phyloP scores from a whole-genome alignment of 2,113 vertebrate genomes.

The Todiramphus saurophagus region DNA sequence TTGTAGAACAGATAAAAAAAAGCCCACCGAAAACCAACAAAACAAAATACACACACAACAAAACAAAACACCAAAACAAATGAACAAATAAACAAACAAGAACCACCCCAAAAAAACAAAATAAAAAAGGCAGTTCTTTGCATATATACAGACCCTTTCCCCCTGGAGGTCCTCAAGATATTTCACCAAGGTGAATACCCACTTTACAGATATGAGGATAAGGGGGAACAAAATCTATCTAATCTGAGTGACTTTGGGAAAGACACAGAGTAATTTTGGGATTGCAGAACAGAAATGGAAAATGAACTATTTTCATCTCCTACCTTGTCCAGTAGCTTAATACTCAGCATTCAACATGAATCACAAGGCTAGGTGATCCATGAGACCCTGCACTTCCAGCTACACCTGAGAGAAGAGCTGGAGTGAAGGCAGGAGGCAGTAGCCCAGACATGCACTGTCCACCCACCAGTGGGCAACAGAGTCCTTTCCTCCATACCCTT shows the following conservation, averaged over 20 bases:
- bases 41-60: too few relatives aligned
- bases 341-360: background rate
- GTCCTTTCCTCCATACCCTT: background rate
- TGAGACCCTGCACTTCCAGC: background rate
- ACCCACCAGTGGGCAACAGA: background rate
- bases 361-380: background rate
- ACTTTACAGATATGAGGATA: background rate
- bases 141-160: background rate
- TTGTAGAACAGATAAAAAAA: rapidly evolving
- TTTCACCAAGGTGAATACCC: background rate
- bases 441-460: rapidly evolving
- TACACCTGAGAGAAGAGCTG: background rate
- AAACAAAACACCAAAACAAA: too few relatives aligned
- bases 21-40: too few relatives aligned
- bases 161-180: background rate
- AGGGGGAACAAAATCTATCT: background rate
- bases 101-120: too few relatives aligned
- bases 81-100: background rate
- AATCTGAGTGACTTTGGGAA: background rate
- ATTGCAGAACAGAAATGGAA: background rate
- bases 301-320: background rate
- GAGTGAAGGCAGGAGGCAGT: background rate
- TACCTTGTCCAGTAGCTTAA: background rate
- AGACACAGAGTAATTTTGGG: background rate
- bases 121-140: background rate